Evolutionary conservation across 2,888 invertebrate species (phyloP), one percentile per base, ranked within the genome.

Genomic region (Epinotia bilunana): DNA sequence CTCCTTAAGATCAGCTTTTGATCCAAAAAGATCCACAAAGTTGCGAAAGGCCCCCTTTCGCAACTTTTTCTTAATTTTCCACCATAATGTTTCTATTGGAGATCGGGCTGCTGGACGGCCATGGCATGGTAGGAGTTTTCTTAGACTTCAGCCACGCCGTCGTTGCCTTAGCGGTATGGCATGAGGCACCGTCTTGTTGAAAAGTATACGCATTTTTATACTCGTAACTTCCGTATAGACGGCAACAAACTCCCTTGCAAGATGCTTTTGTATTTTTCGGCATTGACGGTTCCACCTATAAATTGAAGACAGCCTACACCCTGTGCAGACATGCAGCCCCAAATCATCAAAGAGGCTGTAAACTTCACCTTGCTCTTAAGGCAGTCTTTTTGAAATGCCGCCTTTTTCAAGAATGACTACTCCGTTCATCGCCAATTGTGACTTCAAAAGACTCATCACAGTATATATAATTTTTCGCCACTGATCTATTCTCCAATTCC

Each of bases 361-460:
- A 43, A 43, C 12, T 43, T 43, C 43, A 12, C 43, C 3, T 43
- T 43, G 5, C 12, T 12, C 12, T 43, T 43, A 43, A 43, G 43
- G 6, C 11, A 43, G 7, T 43, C 43, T 43, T 43, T 20, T 20
- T 20, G 20, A 20, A 20, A 20, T 20, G 58, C 23, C 58, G 3
- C 57, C 20, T 43, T 6, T 43, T 7, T 11, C 3, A 33, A n/a
- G 16, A 61, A 33, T 61, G 33, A 61, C 61, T 33, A 13, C 33
- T 33, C 9, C 61, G 33, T n/a, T 61, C 33, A 13, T 61, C 61
- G 61, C 61, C 61, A 61, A 61, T 33, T 61, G 61, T 33, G 61
- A 61, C 61, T 7, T 61, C 28, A 61, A 61, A 61, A 6, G 5
- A 0, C n/a, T 28, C 13, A 6, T 61, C 12, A 58, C 61, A n/a